These are phyloP conservation scores for Pelmatolapia mariae DNA, from an alignment of 2,113 vertebrate genomes.

Conservation along the genomic window DNA sequence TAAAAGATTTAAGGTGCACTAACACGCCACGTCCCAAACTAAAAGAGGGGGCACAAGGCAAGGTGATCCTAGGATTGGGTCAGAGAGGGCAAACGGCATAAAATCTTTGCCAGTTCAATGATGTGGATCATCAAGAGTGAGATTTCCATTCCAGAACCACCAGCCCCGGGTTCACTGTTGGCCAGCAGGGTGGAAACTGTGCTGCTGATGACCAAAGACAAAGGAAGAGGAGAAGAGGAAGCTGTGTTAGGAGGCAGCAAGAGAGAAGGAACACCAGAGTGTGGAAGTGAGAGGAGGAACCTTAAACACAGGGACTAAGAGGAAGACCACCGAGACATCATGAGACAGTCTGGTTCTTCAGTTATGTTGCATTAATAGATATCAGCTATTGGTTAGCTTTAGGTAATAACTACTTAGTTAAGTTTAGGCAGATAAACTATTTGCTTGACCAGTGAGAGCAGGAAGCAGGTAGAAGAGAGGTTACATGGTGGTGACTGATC, in stretches of 20 bases:
- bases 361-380: background rate
- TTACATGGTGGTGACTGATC: background rate
- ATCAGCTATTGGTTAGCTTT: background rate
- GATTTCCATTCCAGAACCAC: background rate
- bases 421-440: background rate
- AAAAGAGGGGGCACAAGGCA: background rate
- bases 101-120: background rate
- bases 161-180: rapidly evolving
- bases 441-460: background rate
- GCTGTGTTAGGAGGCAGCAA: background rate
- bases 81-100: background rate
- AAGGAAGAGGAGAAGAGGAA: background rate
- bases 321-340: rapidly evolving
- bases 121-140: background rate
- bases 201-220: background rate
- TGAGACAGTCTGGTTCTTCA: background rate
- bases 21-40: background rate
- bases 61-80: background rate
- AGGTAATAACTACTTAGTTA: background rate
- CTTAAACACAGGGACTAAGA: rapidly evolving
- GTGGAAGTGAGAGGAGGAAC: background rate
- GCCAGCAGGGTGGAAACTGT: background rate
- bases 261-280: background rate
- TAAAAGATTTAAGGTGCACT: background rate
- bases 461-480: background rate